Evolutionary conservation across 2,113 vertebrate genomes (phyloP).

Genomic region (Phyllostomus discolor): DNA sequence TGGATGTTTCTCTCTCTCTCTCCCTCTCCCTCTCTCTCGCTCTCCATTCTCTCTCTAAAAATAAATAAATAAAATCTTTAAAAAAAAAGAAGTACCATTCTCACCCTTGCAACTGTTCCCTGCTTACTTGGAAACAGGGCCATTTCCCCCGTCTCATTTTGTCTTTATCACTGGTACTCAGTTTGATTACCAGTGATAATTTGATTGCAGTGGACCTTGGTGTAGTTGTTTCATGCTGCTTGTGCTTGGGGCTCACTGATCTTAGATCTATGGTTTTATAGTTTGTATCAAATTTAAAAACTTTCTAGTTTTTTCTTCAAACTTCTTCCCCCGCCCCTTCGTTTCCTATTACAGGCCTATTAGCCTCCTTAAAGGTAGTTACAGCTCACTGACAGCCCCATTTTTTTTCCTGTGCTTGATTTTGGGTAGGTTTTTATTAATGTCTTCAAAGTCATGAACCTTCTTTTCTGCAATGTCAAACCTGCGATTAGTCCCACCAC

Average conservation of each 20-base stretch:
- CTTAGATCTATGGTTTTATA: not conserved
- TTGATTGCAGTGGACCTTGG: not conserved
- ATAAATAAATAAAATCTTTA: no score
- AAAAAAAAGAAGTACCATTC: no score
- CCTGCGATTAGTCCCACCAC: not conserved
- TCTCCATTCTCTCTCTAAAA: no score
- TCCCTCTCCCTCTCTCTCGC: no score
- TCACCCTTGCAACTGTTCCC: not conserved
- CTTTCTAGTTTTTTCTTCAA: not conserved
- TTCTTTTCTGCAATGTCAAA: not conserved
- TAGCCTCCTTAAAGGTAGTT: not conserved
- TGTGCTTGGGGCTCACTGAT: not conserved
- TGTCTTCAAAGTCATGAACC: not conserved
- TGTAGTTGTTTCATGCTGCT: not conserved
- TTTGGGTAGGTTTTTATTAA: not conserved
- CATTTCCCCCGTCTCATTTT: not conserved
- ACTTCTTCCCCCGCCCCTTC: not conserved
- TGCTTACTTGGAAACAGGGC: not conserved
- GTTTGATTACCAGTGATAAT: not conserved
- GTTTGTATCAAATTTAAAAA: not conserved
- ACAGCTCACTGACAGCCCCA: not conserved
- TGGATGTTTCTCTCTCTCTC: no score
- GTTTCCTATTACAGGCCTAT: not conserved
- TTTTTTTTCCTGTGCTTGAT: not conserved
- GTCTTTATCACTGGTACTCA: not conserved